These are phyloP conservation scores for Emydocephalus ijimae DNA, from an alignment of 2,113 vertebrate species.

Conservation along the genomic window DNA sequence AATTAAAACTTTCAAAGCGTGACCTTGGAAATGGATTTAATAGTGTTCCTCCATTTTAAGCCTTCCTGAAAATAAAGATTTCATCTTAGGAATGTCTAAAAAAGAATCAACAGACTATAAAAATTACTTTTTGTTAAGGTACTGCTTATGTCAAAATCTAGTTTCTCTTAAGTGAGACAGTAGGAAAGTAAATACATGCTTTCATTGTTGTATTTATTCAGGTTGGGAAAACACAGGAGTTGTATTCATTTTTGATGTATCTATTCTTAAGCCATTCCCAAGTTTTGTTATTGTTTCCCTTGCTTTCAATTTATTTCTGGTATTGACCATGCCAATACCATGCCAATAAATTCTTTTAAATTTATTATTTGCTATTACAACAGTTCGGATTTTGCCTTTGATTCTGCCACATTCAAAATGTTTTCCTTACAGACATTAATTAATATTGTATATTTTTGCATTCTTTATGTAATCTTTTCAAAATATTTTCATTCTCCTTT, in stretches of 20 bases:
- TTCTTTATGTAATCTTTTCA: neutral
- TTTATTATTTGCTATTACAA: neutral
- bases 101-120: constrained; percentile 58
- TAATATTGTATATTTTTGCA: neutral
- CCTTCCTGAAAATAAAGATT: constrained; percentile 69
- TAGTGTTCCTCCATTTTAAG: constrained; percentile 66
- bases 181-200: neutral
- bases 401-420: neutral
- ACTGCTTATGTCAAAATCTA: constrained; percentile 22
- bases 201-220: neutral
- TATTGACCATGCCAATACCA: neutral
- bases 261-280: neutral
- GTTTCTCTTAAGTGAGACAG: neutral
- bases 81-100: constrained; percentile 63
- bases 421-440: neutral
- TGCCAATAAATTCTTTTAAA: neutral
- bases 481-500: neutral
- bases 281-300: neutral
- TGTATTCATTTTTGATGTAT: neutral
- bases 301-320: neutral
- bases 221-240: neutral
- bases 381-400: neutral
- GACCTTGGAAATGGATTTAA: constrained; percentile 74
- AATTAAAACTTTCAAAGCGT: constrained; percentile 72
- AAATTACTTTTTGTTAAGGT: constrained; percentile 46